Conservation (phyloP, 1,140 invertebrate species). For the Lutraria rhynchaena region DNA sequence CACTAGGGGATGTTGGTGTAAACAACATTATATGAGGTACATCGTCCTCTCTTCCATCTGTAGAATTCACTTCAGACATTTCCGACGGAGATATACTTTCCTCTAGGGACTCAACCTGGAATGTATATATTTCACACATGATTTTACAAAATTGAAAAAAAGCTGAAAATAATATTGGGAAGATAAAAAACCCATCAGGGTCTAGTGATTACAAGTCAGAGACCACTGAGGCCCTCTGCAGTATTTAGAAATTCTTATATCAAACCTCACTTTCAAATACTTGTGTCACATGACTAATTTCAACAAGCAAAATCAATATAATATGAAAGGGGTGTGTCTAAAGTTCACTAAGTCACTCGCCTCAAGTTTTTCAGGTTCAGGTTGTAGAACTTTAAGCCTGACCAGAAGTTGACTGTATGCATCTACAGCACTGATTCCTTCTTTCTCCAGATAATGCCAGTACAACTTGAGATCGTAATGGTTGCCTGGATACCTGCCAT, state of each 20-base stretch:
- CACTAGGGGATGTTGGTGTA: conserved; percentile 34
- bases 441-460: conserved; percentile 70
- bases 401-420: conserved; percentile 68
- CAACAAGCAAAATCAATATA: too few relatives aligned
- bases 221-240: too few relatives aligned
- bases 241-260: too few relatives aligned
- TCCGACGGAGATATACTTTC: conserved; percentile 5
- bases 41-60: not conserved
- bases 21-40: conserved; percentile 43
- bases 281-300: too few relatives aligned
- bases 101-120: conserved; percentile 22
- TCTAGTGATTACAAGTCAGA: too few relatives aligned
- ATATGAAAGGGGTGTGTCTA: too few relatives aligned
- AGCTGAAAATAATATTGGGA: too few relatives aligned
- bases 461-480: conserved; percentile 71
- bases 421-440: conserved; percentile 61
- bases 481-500: conserved; percentile 63
- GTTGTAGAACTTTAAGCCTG: conserved; percentile 58
- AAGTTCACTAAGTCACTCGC: too few relatives aligned
- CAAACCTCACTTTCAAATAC: too few relatives aligned
- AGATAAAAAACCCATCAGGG: too few relatives aligned
- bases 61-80: not conserved
- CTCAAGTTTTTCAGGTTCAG: conserved; percentile 24
- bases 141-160: too few relatives aligned
- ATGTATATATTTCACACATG: too few relatives aligned